Base-by-base conservation (phyloP, 2,888 invertebrate species). In the Amaurobius ferox region DNA sequence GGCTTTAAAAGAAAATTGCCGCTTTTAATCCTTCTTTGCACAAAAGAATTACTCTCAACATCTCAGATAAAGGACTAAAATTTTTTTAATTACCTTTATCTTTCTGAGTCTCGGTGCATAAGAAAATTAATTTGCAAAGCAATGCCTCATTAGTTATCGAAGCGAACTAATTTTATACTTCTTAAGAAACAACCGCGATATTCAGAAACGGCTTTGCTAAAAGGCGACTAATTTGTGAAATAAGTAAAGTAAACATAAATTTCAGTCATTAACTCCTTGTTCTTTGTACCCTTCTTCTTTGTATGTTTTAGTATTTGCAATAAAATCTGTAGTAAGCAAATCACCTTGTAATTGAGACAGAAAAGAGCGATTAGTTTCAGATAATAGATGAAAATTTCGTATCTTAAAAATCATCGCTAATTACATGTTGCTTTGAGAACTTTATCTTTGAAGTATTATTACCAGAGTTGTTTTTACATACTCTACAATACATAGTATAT, bases 301-400 rank as follows among this genome's bases (percentile, higher is more conserved):
- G 2, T 16, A 44, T 16, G 44, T 44, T 16, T 44, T 44, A 16
- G 13, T 44, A 16, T 16, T 44, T 44, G 13, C 16, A 44, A 44
- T 44, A 44, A 44, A 44, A 44, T 44, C 44, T 44, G 44, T 44
- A 44, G 44, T 44, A 16, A 44, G 44, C 44, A 44, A 44, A 44
- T 44, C 44, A 7, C 11, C 44, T 7, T 44, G 44, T 44, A 44
- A 44, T 44, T 44, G 16, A 44, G 16, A 44, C 16, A 44, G 44
- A 44, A 44, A 44, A 44, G 44, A 16, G 11, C 44, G 44, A 44
- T 44, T 44, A 44, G 9, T 44, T 44, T 16, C 6, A 2, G 16
- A 44, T 16, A 44, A 44, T 44, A 16, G 44, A 44, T 44, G 44
- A 44, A 44, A 44, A 44, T 13, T 44, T 44, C 11, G 2, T 16